phyloP scores from a whole-genome alignment of 2,797 vertebrate species.

The Erpetoichthys calabaricus region DNA sequence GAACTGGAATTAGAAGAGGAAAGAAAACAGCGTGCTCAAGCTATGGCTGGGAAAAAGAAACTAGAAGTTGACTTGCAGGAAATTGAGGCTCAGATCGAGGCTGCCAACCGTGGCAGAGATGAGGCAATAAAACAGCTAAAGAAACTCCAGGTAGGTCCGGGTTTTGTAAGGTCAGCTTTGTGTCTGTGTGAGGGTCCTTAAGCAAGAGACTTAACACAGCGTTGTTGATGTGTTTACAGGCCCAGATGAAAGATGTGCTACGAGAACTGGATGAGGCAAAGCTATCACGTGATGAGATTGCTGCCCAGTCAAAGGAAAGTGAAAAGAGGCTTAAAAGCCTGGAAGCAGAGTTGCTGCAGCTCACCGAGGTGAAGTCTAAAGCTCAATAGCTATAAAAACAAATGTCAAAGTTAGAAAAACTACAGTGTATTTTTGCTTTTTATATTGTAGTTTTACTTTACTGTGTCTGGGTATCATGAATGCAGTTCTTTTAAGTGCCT shows the following conservation, averaged over 20 bases:
- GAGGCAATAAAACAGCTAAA: slow-evolving; percentile 68
- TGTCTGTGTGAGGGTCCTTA: not conserved
- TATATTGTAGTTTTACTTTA: no score
- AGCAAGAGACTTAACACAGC: not conserved
- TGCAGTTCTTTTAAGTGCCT: not conserved
- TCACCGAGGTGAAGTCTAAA: slow-evolving; percentile 57
- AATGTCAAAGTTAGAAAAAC: no score
- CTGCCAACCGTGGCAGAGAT: slow-evolving; percentile 58
- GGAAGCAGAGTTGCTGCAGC: slow-evolving; percentile 71
- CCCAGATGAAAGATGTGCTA: slow-evolving; percentile 73
- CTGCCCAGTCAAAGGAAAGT: slow-evolving; percentile 57
- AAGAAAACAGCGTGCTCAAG: slow-evolving; percentile 64
- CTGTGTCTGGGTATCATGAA: no score
- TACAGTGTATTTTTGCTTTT: no score
- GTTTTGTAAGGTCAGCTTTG: not conserved
- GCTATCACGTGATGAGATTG: slow-evolving; percentile 60
- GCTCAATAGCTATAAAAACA: no score
- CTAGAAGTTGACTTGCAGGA: slow-evolving; percentile 75
- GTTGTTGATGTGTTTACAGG: slow-evolving; percentile 29
- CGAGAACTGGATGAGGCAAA: slow-evolving; percentile 73
- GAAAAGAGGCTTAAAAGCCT: slow-evolving; percentile 76
- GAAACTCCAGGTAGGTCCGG: slow-evolving; percentile 51
- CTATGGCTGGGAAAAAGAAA: slow-evolving; percentile 61
- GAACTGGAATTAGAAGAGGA: slow-evolving; percentile 77
- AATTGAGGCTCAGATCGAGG: slow-evolving; percentile 53